These are phyloP conservation scores for Apamea sordens DNA, from an alignment of 2,888 invertebrate genomes.

Conservation along the genomic window DNA sequence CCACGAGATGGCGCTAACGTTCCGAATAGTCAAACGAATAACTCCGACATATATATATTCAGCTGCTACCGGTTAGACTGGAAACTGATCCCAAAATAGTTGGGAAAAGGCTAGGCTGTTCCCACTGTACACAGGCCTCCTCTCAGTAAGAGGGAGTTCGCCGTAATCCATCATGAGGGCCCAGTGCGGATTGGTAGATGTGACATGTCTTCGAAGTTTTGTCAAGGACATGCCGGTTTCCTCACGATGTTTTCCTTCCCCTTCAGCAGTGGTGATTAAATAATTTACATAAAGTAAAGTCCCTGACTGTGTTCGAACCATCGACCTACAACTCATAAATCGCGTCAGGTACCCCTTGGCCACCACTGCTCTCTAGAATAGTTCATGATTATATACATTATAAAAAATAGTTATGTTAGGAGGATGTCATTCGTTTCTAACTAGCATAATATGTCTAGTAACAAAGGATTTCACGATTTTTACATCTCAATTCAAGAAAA, in stretches of 20 bases:
- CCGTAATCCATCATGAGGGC: not conserved
- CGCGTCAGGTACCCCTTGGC: too few species aligned
- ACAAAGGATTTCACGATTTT: not conserved
- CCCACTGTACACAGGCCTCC: not conserved
- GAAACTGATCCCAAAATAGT: not conserved
- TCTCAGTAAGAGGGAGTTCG: not conserved
- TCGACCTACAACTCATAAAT: too few species aligned
- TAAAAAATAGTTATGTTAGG: too few species aligned
- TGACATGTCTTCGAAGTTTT: not conserved
- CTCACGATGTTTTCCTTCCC: not conserved
- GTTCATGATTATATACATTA: not conserved
- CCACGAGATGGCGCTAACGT: too few species aligned
- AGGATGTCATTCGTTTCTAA: not conserved
- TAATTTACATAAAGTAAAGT: not conserved
- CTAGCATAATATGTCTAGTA: not conserved
- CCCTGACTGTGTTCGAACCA: too few species aligned
- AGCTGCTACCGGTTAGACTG: not conserved
- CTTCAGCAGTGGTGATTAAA: not conserved
- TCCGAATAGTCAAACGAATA: too few species aligned
- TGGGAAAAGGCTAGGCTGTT: not conserved
- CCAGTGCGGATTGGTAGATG: not conserved
- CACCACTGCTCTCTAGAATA: too few species aligned
- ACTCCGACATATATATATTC: too few species aligned
- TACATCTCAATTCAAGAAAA: not conserved
- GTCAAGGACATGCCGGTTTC: not conserved